phyloP scores from a whole-genome alignment of 2,888 invertebrate genomes.

The Diploptera punctata region DNA sequence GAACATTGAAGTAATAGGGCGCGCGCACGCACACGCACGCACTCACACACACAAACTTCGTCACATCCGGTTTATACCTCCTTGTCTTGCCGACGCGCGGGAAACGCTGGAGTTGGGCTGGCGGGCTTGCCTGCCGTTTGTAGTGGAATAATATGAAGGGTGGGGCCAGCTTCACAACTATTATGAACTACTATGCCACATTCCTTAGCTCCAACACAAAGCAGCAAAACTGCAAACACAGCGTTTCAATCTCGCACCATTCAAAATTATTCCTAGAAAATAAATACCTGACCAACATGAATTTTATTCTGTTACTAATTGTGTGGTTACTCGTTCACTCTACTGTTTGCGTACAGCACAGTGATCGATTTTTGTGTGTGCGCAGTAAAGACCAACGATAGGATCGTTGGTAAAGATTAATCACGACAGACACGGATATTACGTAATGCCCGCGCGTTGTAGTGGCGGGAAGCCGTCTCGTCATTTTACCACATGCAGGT shows the following conservation, averaged over 20 bases:
- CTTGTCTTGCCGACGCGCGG: neutral
- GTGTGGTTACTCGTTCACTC: neutral
- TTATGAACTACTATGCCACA: neutral
- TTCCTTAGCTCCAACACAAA: neutral
- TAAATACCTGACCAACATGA: neutral
- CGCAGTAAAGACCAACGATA: neutral
- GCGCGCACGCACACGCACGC: neutral
- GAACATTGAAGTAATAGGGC: neutral
- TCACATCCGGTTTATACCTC: conserved; percentile 14
- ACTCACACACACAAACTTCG: neutral
- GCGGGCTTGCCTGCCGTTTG: neutral
- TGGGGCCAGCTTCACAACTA: neutral
- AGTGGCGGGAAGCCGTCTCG: neutral
- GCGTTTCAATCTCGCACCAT: neutral
- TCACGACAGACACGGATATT: neutral
- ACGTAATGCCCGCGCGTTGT: neutral
- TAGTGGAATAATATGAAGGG: neutral
- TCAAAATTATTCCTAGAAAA: neutral
- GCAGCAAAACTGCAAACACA: neutral
- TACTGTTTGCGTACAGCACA: neutral
- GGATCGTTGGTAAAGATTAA: no score
- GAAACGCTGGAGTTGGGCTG: neutral
- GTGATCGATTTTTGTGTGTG: conserved; percentile 5
- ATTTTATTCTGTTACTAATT: neutral
- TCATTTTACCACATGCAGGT: neutral